Base-by-base conservation (phyloP, 1,140 invertebrate genomes). In the Lordiphosa clarofinis region DNA sequence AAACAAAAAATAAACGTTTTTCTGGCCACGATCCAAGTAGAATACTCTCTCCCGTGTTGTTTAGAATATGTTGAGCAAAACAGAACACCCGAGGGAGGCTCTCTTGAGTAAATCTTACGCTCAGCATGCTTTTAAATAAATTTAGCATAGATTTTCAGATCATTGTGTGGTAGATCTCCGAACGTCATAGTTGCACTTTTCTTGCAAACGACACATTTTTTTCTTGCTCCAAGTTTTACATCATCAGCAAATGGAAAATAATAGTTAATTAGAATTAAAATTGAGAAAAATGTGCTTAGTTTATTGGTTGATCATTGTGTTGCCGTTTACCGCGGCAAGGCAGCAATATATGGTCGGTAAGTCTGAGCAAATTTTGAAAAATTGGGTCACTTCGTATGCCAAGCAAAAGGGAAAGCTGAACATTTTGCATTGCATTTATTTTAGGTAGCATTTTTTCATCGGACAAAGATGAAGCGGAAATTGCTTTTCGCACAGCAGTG, bases 401-500 rank as follows among this genome's bases (percentile, higher is more conserved):
- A 19, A 47, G 8, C 52, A 10, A 49, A 35, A 50, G 50, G 42
- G 57, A 53, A 39, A 48, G 44, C 43, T 54, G 15, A 11, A 39
- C 55, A 33, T 44, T 19, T 35, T 4, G 4, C 24, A 13, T 40
- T 52, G 8, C 13, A 13, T 19, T 13, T 55, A 37, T 43, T 50
- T 36, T 70, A 90, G 90, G 89, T 42, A 89, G 81, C 60, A 89
- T 90, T 47, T 90, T 90, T 54, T 72, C 88, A 60, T 71, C 75
- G 38, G 87, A 89, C 33, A 86, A 90, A 54, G 69, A 74, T 64
- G 89, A 90, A 47, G 73, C 89, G 54, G 89, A 90, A 84, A 86
- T 91, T 12, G 90, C 90, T 42, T 91, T 91, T 76, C 82, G 73
- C 37, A 88, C 89, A 7, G 90, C 90, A 2, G 81, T 91, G 13